Percentiles rank a stretch among this genome's conserved stretches.
Conservation (phyloP, 2,113 vertebrate genomes). For the Aegithalos caudatus region DNA sequence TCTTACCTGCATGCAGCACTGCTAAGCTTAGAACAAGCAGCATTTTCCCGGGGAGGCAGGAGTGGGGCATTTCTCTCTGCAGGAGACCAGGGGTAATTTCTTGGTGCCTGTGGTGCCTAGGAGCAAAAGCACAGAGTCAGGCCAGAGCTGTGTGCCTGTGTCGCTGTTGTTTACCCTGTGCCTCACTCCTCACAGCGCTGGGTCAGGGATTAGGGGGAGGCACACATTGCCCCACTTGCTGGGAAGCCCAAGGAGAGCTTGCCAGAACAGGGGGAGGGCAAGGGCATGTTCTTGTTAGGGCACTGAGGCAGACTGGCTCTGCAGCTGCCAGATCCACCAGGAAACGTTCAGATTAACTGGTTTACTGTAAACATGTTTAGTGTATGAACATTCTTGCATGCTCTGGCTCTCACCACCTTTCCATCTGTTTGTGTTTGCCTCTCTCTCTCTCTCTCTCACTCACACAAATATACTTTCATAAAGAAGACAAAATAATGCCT, state of each 20-base stretch:
- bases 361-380: background rate
- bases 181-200: accelerated
- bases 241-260: background rate
- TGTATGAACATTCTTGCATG: background rate
- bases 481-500: background rate
- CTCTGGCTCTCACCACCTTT: background rate
- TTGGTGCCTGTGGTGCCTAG: background rate
- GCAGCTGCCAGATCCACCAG: background rate
- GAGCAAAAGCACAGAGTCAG: background rate
- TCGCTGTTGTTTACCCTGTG: background rate
- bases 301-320: background rate
- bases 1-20: conserved; percentile 25
- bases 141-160: background rate
- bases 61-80: background rate
- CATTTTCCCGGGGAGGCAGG: background rate
- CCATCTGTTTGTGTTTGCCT: background rate
- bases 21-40: background rate
- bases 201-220: background rate
- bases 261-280: background rate
- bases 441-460: background rate
- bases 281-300: accelerated
- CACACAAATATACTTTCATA: accelerated
- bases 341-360: background rate
- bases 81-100: background rate
- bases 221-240: background rate